Evolutionary conservation across 2,888 invertebrate species (phyloP).

Genomic region (Diabrotica balteata): DNA sequence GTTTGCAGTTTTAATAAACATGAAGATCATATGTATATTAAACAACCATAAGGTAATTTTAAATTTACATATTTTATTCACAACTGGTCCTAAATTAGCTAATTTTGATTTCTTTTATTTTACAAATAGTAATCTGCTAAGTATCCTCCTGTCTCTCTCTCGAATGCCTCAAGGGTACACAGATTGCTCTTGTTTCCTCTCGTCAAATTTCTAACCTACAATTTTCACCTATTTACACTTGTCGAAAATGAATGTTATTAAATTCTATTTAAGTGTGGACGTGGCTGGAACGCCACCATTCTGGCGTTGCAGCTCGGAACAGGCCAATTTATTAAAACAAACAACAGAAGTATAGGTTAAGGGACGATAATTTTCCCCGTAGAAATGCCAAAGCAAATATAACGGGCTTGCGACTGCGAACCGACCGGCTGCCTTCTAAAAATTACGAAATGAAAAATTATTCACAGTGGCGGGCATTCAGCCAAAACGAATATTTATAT

Average conservation of each 20-base stretch:
- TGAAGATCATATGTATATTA: no score
- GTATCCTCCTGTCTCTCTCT: not conserved
- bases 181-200: slow-evolving; percentile 10
- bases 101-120: no score
- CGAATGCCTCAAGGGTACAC: not conserved
- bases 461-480: slow-evolving; percentile 12
- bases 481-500: no score
- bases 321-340: slow-evolving; percentile 41
- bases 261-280: slow-evolving; percentile 28
- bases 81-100: no score
- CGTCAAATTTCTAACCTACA: slow-evolving; percentile 12
- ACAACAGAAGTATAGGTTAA: slow-evolving; percentile 35
- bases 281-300: slow-evolving; percentile 27
- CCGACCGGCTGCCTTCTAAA: slow-evolving; percentile 20
- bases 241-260: slow-evolving; percentile 30
- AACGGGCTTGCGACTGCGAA: slow-evolving; percentile 18
- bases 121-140: not conserved
- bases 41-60: no score
- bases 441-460: slow-evolving; percentile 14
- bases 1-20: no score
- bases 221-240: slow-evolving; percentile 31
- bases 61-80: no score
- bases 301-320: slow-evolving; percentile 23
- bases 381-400: slow-evolving; percentile 30
- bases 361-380: slow-evolving; percentile 20